Percentiles rank a stretch among this genome's conserved stretches.
Conservation (phyloP, 1,140 invertebrate genomes). For the Sitodiplosis mosellana region DNA sequence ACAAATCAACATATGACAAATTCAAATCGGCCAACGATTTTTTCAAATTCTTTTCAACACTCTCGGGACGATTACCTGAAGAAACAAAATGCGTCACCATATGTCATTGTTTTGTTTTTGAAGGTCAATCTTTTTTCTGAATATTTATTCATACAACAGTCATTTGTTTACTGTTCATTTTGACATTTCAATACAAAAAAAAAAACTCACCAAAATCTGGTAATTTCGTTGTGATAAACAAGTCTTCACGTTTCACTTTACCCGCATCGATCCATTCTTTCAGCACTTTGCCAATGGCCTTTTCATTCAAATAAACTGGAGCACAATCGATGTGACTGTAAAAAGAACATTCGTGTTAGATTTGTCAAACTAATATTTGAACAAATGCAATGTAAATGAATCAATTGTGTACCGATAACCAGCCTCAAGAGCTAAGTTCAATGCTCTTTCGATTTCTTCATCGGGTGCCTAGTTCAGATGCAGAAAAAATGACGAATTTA, state of each 20-base stretch:
- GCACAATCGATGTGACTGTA: slow-evolving; percentile 68
- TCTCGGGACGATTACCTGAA: slow-evolving; percentile 41
- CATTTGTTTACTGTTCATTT: no score
- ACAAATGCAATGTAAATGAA: not conserved
- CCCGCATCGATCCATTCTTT: slow-evolving; percentile 53
- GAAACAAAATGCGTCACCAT: slow-evolving; percentile 3
- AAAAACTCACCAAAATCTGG: slow-evolving; percentile 22
- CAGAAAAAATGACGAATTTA: slow-evolving; percentile 6
- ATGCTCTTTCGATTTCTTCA: slow-evolving; percentile 46
- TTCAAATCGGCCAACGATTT: slow-evolving; percentile 53
- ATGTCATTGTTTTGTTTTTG: slow-evolving; percentile 2
- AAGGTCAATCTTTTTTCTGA: no score
- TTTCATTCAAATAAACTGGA: slow-evolving; percentile 64
- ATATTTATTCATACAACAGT: no score
- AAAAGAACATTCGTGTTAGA: no score
- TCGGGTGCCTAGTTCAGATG: slow-evolving; percentile 39
- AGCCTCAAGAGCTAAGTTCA: slow-evolving; percentile 39
- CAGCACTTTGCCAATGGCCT: slow-evolving; percentile 53
- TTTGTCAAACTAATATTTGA: slow-evolving; percentile 25
- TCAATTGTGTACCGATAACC: slow-evolving; percentile 15
- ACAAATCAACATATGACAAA: slow-evolving; percentile 67
- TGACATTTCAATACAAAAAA: not conserved
- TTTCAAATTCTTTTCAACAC: slow-evolving; percentile 51
- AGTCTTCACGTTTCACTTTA: slow-evolving; percentile 49
- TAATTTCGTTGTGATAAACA: slow-evolving; percentile 70